Percentiles rank a stretch among this genome's conserved stretches.
Evolutionary conservation across 2,113 vertebrate species (phyloP).

Genomic region (Dicentrarchus labrax): DNA sequence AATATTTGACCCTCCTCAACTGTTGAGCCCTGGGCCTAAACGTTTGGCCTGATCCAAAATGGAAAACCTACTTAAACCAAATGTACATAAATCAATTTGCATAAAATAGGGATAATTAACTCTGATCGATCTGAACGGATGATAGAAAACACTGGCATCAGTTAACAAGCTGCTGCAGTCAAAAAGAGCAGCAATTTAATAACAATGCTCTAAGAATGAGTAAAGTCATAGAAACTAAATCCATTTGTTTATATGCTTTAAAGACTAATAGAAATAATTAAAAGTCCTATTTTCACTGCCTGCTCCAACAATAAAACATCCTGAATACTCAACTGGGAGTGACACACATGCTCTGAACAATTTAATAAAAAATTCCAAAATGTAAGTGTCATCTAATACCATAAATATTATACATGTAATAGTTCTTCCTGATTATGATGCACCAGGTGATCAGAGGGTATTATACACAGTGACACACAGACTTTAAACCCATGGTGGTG

Average conservation of each 20-base stretch:
- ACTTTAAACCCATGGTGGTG: neutral
- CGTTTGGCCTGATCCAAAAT: neutral
- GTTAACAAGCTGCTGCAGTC: neutral
- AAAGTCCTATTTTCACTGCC: neutral
- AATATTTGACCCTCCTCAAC: neutral
- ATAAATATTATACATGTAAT: neutral
- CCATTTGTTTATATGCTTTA: neutral
- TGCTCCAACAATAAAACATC: neutral
- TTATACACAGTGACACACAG: neutral
- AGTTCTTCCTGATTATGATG: neutral
- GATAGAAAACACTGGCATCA: neutral
- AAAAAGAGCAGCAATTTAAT: neutral
- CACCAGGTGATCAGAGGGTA: neutral
- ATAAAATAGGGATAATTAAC: neutral
- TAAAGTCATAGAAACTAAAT: neutral
- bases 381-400: neutral
- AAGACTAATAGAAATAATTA: slow-evolving; percentile 1
- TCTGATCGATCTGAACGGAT: neutral
- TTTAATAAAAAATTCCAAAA: neutral
- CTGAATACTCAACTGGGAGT: neutral
- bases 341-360: neutral
- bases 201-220: neutral
- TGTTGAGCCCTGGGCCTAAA: neutral
- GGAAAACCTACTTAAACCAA: neutral
- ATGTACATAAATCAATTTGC: neutral